Evolutionary conservation across 2,888 invertebrate species (phyloP), one percentile per base, ranked within the genome.

Genomic region (Lasioglossum morio): DNA sequence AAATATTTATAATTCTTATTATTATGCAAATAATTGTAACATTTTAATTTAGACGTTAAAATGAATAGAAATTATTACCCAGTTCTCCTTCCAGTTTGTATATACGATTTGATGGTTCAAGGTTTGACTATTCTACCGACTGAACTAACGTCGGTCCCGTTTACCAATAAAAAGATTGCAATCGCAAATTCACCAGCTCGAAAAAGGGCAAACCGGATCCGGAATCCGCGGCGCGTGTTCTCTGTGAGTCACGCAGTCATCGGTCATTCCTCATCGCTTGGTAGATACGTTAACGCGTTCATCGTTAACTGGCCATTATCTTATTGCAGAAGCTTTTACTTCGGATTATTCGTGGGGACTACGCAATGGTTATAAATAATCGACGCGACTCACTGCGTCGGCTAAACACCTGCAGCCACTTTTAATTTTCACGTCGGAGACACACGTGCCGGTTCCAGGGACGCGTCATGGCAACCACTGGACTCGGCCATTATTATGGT

Each of bases 191-290:
- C 86, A 92, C 92, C 91, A 91, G 88, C 84, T 89, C 87, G 89
- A 75, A 88, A 43, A 91, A 84, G 34, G 88, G 85, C 91, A 91
- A 93, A 92, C 92, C 93, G 93, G 93, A 93, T 93, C 89, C 92
- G 90, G 89, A 90, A 92, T 90, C 72, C 60, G 34, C 66, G 74
- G 63, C 27, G 66, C 27, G 81, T 74, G 60, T 73, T 63, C 57
- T 77, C 85, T 82, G 86, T 91, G 92, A 93, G 88, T 92, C 92
- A 92, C 90, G 88, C 76, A 78, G 48, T n/a, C 60, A 48, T 66
- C 66, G 77, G 70, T 84, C 87, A 83, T 85, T 88, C 70, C 76
- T 87, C 89, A 76, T 74, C 77, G 76, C 69, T 34, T 0, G 30
- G 30, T 81, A 37, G 89, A 73, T 87, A 84, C 86, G 79, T 88